A percentile compares a stretch with the other conserved stretches of the same genome.
Evolutionary conservation across 2,113 vertebrate genomes (phyloP).

Genomic region (Suncus etruscus): DNA sequence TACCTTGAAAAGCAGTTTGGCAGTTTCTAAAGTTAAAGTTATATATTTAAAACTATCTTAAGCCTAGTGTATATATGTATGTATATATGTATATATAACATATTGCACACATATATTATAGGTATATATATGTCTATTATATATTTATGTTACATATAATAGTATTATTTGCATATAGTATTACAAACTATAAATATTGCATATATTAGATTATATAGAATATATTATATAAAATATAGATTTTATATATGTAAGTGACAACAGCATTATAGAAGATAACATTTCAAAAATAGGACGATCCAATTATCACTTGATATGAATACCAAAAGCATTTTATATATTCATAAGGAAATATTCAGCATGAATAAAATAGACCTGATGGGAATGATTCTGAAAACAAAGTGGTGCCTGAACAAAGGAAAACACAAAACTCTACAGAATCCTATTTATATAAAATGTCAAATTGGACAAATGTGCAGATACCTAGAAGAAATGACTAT

Average conservation of each 20-base stretch:
- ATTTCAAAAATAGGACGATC: not conserved
- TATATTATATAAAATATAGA: too few relatives aligned
- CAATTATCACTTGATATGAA: not conserved
- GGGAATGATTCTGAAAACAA: not conserved
- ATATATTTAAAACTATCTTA: not conserved
- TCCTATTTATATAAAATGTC: not conserved
- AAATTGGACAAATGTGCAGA: not conserved
- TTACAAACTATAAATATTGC: too few relatives aligned
- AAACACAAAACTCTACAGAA: not conserved
- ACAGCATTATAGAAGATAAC: not conserved
- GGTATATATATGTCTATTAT: too few relatives aligned
- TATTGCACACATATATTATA: not conserved
- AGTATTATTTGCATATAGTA: too few relatives aligned
- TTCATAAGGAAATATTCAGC: not conserved
- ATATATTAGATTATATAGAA: too few relatives aligned
- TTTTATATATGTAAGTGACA: not conserved
- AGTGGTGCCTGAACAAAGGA: not conserved
- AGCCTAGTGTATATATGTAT: too few relatives aligned
- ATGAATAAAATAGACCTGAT: not conserved
- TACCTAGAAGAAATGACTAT: not conserved
- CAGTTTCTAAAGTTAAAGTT: not conserved
- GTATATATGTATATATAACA: not conserved
- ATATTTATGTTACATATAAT: too few relatives aligned
- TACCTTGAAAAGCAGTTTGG: not conserved
- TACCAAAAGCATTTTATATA: not conserved